Evolutionary conservation across 2,113 vertebrate genomes (phyloP), one percentile per base, ranked within the genome.

Genomic region (Phaethon lepturus): DNA sequence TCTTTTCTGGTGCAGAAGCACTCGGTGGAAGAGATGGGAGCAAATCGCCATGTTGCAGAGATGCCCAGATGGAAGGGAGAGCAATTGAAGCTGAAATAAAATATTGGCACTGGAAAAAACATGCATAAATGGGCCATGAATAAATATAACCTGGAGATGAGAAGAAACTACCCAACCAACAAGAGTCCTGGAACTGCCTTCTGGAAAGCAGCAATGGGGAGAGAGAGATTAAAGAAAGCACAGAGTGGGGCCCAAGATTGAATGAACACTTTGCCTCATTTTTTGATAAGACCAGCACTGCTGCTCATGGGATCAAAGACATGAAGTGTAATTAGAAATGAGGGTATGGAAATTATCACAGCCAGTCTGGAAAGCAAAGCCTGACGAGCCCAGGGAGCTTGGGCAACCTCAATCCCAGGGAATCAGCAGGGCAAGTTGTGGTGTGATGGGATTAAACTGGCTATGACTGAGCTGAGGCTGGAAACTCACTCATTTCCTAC

Each of bases 111-210:
- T 75, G 63, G 77, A 78, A 89, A 2, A 44, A 86, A 85, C 81
- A 75, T 33, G 44, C 4, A 11, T 78, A 82, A 96, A 52, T 58
- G 33, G 60, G 17, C 52, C 74, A 93, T 85, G 80, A 96, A 93
- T 94, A 96, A 94, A 91, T 44, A 93, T 76, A 89, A 85, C 60
- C 52, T 87, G 64, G 64, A 90, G 80, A 94, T 72, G 87, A 78
- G 87, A 80, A 91, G 77, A 87, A 96, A 53, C 44, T 33, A 84
- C 20, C 18, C 62, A 94, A 64, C 18, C 26, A 20, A 50, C 49
- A 63, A 59, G 35, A 85, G 58, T 31, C 44, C 35, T 91, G 77
- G 68, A 93, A 72, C 60, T 68, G 56, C 73, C 47, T 87, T 68
- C 60, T 72, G 35, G 44, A 50, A 87, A 38, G 49, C 77, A 78